These are phyloP conservation scores for Chaetophractus vellerosus DNA, from an alignment of 2,797 vertebrate genomes.

Conservation along the genomic window DNA sequence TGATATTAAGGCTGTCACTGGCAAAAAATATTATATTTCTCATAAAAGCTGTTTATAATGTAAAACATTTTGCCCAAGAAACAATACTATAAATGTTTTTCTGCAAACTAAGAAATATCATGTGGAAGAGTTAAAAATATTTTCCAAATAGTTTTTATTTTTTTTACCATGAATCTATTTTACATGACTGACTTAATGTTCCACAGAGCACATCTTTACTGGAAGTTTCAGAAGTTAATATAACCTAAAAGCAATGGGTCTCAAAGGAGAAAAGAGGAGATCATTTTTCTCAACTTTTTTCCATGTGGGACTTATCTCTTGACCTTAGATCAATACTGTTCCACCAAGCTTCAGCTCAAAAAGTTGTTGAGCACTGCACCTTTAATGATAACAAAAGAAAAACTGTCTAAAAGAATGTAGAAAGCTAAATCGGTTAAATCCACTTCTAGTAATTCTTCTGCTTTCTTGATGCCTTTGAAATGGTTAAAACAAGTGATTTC, in stretches of 20 bases:
- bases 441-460: background rate
- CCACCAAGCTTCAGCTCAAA: background rate
- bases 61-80: background rate
- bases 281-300: background rate
- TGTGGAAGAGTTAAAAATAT: background rate
- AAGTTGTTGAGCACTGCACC: background rate
- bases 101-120: background rate
- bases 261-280: background rate
- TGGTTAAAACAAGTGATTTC: background rate
- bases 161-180: background rate
- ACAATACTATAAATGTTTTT: background rate
- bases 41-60: background rate
- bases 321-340: background rate
- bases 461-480: background rate
- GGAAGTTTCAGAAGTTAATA: background rate
- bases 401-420: background rate
- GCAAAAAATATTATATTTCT: background rate
- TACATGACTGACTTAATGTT: background rate
- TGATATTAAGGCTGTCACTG: background rate
- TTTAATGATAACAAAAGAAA: background rate
- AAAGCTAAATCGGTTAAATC: constrained; percentile 51
- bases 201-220: background rate
- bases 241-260: background rate
- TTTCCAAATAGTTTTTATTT: constrained; percentile 30
- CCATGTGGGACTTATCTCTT: background rate